Base-by-base conservation (phyloP, 1,140 invertebrate species). In the Rhopalosiphum padi region DNA sequence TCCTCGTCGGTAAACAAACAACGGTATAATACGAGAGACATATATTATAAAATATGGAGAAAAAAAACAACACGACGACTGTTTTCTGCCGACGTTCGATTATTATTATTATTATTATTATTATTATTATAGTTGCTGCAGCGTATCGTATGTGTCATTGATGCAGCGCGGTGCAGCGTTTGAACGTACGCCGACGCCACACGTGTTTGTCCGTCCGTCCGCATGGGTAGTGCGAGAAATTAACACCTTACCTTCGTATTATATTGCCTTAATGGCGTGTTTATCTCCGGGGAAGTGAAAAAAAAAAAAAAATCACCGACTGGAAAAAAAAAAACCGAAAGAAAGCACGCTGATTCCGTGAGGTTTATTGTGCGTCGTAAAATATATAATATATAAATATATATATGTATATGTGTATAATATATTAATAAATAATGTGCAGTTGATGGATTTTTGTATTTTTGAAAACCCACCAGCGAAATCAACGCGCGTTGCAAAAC, bases 81-180 rank as follows among this genome's bases (percentile, higher is more conserved):
- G 48, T 89, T 90, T 90, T 90, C 88, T 90, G n/a, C 51, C 51
- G 35, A 25, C 48, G 35, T 90, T 53, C 51, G 51, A 90, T 90
- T 55, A 55, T 55, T 41, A 41, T 37, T 87, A n/a, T 30, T 87
- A 87, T 43, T 87, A 87, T 43, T 55, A 55, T 55, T 41, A 41
- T 37, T 87, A n/a, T 30, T 87, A 87, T 43, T 21, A 53, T 35
- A 53, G 2, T 7, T 55, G 87, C 41, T 89, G 87, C n/a, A n/a
- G n/a, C n/a, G n/a, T 89, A 15, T n/a, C 21, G 7, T 60, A 5
- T 86, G 41, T 87, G 15, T n/a, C 41, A 21, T 30, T n/a, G 25
- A 18, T 46, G 41, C 25, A 7, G 46, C 48, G 15, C 48, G 15
- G 48, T 51, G 48, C 15, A 18, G 15, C 30, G 86, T 90, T 90